Evolutionary conservation across 2,113 vertebrate genomes (phyloP), one percentile per base, ranked within the genome.

Genomic region (Marmota flaviventris): DNA sequence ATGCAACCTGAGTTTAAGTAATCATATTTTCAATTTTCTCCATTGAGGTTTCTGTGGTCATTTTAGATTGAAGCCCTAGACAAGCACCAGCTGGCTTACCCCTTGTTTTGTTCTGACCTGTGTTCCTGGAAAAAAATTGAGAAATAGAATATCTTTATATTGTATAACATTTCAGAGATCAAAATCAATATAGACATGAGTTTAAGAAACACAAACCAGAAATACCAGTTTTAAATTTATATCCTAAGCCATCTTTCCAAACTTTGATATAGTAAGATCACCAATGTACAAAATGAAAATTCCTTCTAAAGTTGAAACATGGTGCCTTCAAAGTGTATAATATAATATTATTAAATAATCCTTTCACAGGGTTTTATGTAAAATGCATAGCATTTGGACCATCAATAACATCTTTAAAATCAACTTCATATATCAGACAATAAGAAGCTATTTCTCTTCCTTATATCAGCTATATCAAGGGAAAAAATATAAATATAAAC

Each of bases 121-220:
- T 16, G 3, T 91, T 63, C 72, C 58, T 81, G 25, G 32, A 45
- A 61, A 94, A 69, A 90, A 91, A 78, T 91, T 69, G n/a, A 94
- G 39, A 94, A 94, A 34, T 95, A 90, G 16, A 34, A 86, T 67
- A 79, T 39, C 48, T 93, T 87, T 87, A 18, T 81, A 20, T 75
- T 56, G 32, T n/a, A 29, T 86, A 70, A 79, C 10, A 65, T 85
- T 81, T 95, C 16, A 81, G 58, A 94, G 82, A 77, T 81, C 32
- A 92, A 90, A 85, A 88, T 81, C 72, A 91, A 8, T 48, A n/a
- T 77, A 85, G 12, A 73, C 4, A 34, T 81, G 14, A 73, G 48
- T 89, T 95, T 82, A 94, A 91, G 17, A 93, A 25, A 78, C 42
- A 37, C 37, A 93, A 97, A 83, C 22, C 58, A 94, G 48, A 95